Evolutionary conservation across 2,113 vertebrate species (phyloP).

Genomic region (Ivindomyrus marchei): DNA sequence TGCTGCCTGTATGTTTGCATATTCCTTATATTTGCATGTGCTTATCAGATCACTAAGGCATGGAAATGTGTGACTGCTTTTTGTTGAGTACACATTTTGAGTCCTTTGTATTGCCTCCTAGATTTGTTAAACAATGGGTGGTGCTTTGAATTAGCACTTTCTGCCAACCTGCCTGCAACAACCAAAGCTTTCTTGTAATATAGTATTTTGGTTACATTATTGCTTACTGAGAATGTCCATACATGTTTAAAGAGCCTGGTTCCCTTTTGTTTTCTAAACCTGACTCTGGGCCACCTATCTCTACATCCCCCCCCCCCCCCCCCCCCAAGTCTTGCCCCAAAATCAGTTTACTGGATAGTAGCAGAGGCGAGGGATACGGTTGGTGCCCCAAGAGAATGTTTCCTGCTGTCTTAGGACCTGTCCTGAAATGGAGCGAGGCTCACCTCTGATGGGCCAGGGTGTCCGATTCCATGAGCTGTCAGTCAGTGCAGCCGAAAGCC

Average conservation of each 20-base stretch:
- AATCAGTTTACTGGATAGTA: conserved; percentile 44
- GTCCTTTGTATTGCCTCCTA: not conserved
- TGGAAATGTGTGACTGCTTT: not conserved
- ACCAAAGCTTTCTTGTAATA: not conserved
- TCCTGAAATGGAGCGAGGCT: conserved; percentile 49
- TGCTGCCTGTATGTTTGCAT: not conserved
- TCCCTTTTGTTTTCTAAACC: conserved; percentile 20
- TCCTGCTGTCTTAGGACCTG: conserved; percentile 30
- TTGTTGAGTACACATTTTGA: not conserved
- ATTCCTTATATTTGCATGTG: not conserved
- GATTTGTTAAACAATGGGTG: not conserved
- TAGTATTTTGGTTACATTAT: conserved; percentile 31
- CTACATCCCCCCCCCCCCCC: conserved; percentile 41
- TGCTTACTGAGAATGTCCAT: conserved; percentile 34
- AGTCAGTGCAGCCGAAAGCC: conserved; percentile 55
- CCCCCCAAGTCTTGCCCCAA: conserved; percentile 34
- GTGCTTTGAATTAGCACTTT: conserved; percentile 13
- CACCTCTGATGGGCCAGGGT: conserved; percentile 51
- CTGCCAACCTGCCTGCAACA: conserved; percentile 8
- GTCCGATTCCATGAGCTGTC: conserved; percentile 57
- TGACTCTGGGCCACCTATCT: conserved; percentile 48
- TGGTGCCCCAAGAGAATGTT: conserved; percentile 47
- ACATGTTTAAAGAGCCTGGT: conserved; percentile 33
- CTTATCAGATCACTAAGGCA: not conserved
- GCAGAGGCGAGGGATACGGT: conserved; percentile 26